Percentiles rank a stretch among this genome's conserved stretches.
Conservation (phyloP, 2,113 vertebrate species). For the Machaerirhynchus nigripectus region DNA sequence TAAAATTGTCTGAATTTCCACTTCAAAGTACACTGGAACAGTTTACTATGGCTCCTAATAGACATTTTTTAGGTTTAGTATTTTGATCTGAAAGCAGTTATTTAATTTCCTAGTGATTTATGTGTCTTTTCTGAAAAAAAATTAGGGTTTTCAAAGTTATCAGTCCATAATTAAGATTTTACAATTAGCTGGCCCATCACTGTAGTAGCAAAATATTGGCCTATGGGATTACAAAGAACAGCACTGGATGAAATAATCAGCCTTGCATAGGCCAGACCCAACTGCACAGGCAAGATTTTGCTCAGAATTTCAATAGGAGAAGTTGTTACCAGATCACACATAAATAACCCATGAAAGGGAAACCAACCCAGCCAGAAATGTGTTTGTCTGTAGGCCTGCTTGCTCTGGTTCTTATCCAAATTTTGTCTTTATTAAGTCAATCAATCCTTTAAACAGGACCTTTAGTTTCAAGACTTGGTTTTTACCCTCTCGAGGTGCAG, state of each 20-base stretch:
- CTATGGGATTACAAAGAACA: not conserved
- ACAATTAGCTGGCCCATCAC: constrained; percentile 13
- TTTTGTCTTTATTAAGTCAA: not conserved
- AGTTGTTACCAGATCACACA: not conserved
- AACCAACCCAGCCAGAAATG: not conserved
- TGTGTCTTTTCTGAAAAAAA: constrained; percentile 25
- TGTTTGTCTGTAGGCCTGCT: not conserved
- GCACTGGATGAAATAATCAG: not conserved
- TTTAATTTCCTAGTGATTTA: constrained; percentile 38
- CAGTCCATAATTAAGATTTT: constrained; percentile 47
- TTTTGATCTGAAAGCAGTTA: constrained; percentile 53
- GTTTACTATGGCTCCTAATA: constrained; percentile 36
- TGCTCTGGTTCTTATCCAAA: not conserved
- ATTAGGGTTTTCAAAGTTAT: constrained; percentile 46
- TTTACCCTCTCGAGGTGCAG: not conserved
- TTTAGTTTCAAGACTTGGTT: not conserved
- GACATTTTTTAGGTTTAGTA: constrained; percentile 17
- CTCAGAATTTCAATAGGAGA: not conserved
- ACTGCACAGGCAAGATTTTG: not conserved
- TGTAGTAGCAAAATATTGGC: not conserved
- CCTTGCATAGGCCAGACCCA: constrained; percentile 31
- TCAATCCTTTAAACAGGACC: not conserved
- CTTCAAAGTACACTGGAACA: constrained; percentile 48
- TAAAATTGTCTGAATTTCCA: constrained; percentile 56
- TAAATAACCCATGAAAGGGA: not conserved